Evolutionary conservation across 2,888 invertebrate species (phyloP).

Genomic region (Mimachlamys varia): DNA sequence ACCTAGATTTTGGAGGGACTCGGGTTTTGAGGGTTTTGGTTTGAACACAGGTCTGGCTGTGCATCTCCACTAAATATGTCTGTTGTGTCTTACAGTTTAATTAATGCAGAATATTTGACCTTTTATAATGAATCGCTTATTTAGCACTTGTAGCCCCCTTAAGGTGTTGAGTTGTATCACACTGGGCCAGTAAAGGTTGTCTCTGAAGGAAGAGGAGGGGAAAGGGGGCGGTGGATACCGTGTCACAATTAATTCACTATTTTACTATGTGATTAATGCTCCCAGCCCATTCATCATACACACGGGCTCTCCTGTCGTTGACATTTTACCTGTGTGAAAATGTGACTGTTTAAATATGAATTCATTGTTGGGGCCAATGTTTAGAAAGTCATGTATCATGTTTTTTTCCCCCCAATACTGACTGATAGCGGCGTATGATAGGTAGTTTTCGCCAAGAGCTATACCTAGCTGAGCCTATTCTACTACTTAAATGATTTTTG

Average conservation of each 20-base stretch:
- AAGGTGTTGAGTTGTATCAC: not conserved
- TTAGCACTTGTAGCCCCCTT: not conserved
- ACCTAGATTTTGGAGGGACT: too few relatives aligned
- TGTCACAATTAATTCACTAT: not conserved
- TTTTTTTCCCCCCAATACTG: not conserved
- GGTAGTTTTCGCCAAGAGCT: not conserved
- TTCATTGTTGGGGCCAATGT: not conserved
- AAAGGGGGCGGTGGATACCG: not conserved
- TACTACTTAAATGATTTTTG: not conserved
- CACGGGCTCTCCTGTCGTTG: not conserved
- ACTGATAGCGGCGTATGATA: not conserved
- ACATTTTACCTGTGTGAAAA: constrained; percentile 27
- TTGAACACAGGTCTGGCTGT: too few relatives aligned
- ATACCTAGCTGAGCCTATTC: not conserved
- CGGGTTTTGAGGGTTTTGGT: too few relatives aligned
- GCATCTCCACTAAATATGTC: not conserved
- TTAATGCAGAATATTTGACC: not conserved
- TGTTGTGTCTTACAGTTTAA: not conserved
- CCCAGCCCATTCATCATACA: not conserved
- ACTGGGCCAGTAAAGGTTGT: not conserved
- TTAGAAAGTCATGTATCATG: constrained; percentile 31
- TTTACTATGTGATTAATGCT: not conserved
- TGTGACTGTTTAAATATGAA: not conserved
- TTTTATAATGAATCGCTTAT: not conserved
- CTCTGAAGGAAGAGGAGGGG: not conserved